Evolutionary conservation across 2,888 invertebrate genomes (phyloP).

Genomic region (Trichogramma dendrolimi): DNA sequence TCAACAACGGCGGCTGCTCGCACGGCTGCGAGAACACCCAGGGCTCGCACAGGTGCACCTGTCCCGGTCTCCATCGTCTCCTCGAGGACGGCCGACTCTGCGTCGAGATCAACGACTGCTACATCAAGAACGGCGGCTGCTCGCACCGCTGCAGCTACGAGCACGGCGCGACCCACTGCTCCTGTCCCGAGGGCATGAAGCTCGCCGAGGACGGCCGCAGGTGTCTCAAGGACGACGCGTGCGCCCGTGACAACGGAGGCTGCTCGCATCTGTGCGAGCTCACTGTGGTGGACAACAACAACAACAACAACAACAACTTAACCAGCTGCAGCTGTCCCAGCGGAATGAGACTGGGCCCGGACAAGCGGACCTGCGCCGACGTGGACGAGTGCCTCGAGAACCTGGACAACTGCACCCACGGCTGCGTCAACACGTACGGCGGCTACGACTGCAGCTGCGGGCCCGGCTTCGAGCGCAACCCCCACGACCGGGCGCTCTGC

Average conservation of each 20-base stretch:
- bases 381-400: slow-evolving; percentile 49
- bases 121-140: slow-evolving; percentile 55
- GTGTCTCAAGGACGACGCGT: slow-evolving; percentile 56
- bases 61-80: slow-evolving; percentile 53
- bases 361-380: slow-evolving; percentile 49
- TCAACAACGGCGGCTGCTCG: slow-evolving; percentile 59
- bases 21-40: slow-evolving; percentile 48
- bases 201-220: slow-evolving; percentile 40
- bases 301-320: slow-evolving; percentile 28
- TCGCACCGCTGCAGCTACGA: slow-evolving; percentile 57
- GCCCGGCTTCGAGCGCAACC: slow-evolving; percentile 47
- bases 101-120: slow-evolving; percentile 58
- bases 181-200: slow-evolving; percentile 51
- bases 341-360: slow-evolving; percentile 52
- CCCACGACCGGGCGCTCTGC: slow-evolving; percentile 50
- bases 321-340: slow-evolving; percentile 56
- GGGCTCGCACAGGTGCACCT: slow-evolving; percentile 49
- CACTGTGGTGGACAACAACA: neutral
- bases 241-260: slow-evolving; percentile 50
- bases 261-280: slow-evolving; percentile 54
- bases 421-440: slow-evolving; percentile 53
- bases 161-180: slow-evolving; percentile 54
- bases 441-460: slow-evolving; percentile 56
- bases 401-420: slow-evolving; percentile 50
- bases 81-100: slow-evolving; percentile 48